Evolutionary conservation across 2,888 invertebrate species (phyloP).

Genomic region (Trachelus tabidus): DNA sequence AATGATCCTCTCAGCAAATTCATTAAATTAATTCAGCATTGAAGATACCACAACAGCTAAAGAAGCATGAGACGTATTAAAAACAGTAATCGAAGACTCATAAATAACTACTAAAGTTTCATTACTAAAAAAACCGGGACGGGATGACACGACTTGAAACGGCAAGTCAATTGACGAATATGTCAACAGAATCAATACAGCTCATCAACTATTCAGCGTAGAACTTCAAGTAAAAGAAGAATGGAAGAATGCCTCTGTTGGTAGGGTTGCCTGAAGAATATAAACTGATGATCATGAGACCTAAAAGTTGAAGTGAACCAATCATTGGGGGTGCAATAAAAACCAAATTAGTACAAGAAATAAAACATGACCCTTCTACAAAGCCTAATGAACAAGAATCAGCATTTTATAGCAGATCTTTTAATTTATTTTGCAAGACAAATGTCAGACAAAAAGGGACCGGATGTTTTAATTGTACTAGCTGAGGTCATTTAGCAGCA

Average conservation of each 20-base stretch:
- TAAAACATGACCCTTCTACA: slow-evolving; percentile 8
- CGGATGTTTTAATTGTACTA: too few relatives aligned
- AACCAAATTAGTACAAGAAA: slow-evolving; percentile 41
- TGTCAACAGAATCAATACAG: slow-evolving; percentile 42
- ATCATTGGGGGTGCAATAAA: slow-evolving; percentile 45
- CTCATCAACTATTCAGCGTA: slow-evolving; percentile 39
- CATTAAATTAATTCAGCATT: slow-evolving; percentile 42
- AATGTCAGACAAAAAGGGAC: not conserved
- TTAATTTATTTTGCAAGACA: too few relatives aligned
- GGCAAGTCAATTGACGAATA: slow-evolving; percentile 44
- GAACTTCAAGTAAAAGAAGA: slow-evolving; percentile 41
- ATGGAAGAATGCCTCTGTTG: slow-evolving; percentile 46
- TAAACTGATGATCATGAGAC: slow-evolving; percentile 46
- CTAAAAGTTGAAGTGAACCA: slow-evolving; percentile 39
- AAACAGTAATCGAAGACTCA: slow-evolving; percentile 43
- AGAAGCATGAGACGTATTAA: slow-evolving; percentile 42
- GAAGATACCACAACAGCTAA: slow-evolving; percentile 35
- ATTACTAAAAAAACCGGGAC: slow-evolving; percentile 39
- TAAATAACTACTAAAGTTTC: slow-evolving; percentile 45
- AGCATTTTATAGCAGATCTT: not conserved
- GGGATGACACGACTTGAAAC: slow-evolving; percentile 35
- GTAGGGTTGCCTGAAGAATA: slow-evolving; percentile 44
- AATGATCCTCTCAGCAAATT: slow-evolving; percentile 39
- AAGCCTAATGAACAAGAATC: not conserved
- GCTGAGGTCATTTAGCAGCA: too few relatives aligned